Evolutionary conservation across 2,797 vertebrate genomes (phyloP).

Genomic region (Triplophysa yarkandensis): DNA sequence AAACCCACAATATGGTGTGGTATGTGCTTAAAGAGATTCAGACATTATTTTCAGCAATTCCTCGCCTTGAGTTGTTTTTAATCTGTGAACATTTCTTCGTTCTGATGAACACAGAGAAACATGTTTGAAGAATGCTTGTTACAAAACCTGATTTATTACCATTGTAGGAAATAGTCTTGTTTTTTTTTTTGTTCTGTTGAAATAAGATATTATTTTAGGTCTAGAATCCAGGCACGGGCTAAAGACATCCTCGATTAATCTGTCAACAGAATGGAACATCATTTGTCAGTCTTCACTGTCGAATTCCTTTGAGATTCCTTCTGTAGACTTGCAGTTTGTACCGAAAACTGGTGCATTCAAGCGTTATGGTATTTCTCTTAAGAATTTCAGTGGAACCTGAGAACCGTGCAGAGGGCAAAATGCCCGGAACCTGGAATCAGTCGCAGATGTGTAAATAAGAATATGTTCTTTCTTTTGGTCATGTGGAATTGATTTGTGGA

Average conservation of each 20-base stretch:
- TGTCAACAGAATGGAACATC: not conserved
- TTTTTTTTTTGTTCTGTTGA: too few species aligned
- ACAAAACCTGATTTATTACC: too few species aligned
- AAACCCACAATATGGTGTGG: constrained; percentile 17
- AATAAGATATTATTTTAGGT: too few species aligned
- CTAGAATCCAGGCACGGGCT: too few species aligned
- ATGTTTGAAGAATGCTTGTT: too few species aligned
- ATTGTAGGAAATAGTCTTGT: too few species aligned
- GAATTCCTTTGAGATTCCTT: constrained; percentile 1
- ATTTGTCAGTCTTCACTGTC: constrained; percentile 20
- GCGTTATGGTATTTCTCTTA: constrained; percentile 22
- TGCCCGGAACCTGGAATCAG: constrained; percentile 59
- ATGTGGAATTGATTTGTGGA: constrained; percentile 64
- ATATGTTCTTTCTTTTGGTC: constrained; percentile 53
- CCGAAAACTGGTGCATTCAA: constrained; percentile 4
- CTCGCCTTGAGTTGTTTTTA: too few species aligned
- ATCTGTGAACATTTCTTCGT: too few species aligned
- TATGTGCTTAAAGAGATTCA: too few species aligned
- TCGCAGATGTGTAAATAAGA: constrained; percentile 62
- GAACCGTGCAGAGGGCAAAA: constrained; percentile 37
- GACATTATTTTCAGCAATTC: too few species aligned
- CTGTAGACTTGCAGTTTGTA: not conserved
- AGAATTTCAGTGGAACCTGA: constrained; percentile 43
- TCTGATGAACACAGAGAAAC: too few species aligned
- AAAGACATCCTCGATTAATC: not conserved